Conservation (phyloP, 2,113 vertebrate species). For the Chauna torquata region DNA sequence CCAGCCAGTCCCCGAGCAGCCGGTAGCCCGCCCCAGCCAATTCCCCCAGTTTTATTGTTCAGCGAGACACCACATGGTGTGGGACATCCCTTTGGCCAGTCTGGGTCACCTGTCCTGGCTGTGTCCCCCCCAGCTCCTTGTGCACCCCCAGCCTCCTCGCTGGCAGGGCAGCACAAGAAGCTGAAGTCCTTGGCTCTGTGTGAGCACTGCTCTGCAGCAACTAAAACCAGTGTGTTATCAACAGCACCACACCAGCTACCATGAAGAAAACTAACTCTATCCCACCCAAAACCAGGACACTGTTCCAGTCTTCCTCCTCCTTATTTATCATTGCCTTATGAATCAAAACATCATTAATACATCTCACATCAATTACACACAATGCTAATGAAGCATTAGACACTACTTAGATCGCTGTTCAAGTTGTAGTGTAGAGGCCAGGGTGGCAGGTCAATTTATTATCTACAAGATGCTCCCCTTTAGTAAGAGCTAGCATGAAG, state of each 20-base stretch:
- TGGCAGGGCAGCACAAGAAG: too few species aligned
- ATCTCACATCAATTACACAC: background rate
- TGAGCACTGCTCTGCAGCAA: background rate
- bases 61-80: background rate
- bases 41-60: background rate
- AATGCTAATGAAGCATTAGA: background rate
- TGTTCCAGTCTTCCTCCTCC: background rate
- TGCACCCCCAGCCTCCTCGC: too few species aligned
- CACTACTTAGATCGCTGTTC: background rate
- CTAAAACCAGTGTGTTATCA: background rate
- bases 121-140: too few species aligned
- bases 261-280: background rate
- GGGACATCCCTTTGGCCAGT: background rate
- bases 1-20: background rate
- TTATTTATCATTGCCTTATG: background rate
- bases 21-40: background rate
- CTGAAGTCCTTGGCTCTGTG: background rate
- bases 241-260: background rate
- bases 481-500: background rate
- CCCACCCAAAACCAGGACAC: background rate
- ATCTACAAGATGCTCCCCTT: background rate
- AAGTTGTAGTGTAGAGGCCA: background rate
- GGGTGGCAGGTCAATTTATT: background rate
- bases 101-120: background rate
- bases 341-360: background rate